Evolutionary conservation across 2,888 invertebrate species (phyloP).

Genomic region (Theretra japonica): DNA sequence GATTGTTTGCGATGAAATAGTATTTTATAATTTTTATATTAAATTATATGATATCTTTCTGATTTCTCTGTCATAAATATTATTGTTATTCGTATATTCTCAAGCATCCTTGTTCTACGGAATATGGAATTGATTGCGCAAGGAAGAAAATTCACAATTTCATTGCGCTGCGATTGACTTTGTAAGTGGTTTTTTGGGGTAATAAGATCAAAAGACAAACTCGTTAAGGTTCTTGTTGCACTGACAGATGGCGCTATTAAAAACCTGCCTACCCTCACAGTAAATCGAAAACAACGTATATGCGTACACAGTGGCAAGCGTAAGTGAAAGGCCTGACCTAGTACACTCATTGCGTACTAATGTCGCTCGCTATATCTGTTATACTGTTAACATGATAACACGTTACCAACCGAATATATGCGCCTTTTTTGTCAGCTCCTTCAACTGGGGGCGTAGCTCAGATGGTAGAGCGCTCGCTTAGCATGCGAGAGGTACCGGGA

Average conservation of each 20-base stretch:
- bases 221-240: background rate
- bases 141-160: no score
- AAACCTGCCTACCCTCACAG: background rate
- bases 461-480: slow-evolving; percentile 85
- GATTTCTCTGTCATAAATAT: no score
- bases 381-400: background rate
- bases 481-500: slow-evolving; percentile 85
- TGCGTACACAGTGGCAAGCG: background rate
- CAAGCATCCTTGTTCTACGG: no score
- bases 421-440: background rate
- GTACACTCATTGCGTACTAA: background rate
- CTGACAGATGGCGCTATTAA: background rate
- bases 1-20: background rate
- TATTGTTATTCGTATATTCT: no score
- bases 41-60: no score
- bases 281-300: background rate
- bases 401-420: background rate
- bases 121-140: no score
- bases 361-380: background rate
- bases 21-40: background rate
- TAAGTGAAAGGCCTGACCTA: slow-evolving; percentile 19
- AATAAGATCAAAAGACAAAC: background rate
- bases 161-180: no score
- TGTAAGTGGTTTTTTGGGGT: background rate
- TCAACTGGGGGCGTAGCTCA: slow-evolving; percentile 81